These are phyloP conservation scores for Oreotrochilus melanogaster DNA, from an alignment of 2,113 vertebrate species.

Conservation along the genomic window DNA sequence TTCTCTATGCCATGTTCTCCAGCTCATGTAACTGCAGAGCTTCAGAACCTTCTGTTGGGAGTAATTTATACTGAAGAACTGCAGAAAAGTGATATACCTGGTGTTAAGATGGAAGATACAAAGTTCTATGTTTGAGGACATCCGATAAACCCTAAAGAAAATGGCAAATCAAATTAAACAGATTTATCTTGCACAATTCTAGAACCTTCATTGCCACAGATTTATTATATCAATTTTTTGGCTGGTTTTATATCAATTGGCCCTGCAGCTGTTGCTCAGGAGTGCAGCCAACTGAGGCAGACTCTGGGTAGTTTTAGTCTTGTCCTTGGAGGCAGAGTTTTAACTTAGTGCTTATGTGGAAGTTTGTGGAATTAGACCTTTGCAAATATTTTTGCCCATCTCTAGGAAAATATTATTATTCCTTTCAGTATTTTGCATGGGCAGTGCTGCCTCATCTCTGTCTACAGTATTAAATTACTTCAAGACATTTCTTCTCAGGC, in stretches of 20 bases:
- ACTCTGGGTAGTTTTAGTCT: not conserved
- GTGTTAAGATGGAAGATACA: not conserved
- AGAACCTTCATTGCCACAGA: constrained; percentile 8
- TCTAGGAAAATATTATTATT: constrained; percentile 4
- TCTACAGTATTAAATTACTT: not conserved
- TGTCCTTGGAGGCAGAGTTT: constrained; percentile 12
- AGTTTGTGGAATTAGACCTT: constrained; percentile 47
- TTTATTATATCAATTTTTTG: constrained; percentile 18
- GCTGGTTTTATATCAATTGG: not conserved
- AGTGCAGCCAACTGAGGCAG: constrained; percentile 24
- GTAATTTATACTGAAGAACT: not conserved
- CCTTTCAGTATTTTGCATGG: constrained; percentile 23
- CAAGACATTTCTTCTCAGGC: not conserved
- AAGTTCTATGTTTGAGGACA: not conserved
- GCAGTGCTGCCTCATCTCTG: constrained; percentile 4
- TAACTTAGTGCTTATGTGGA: not conserved
- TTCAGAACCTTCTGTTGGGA: not conserved
- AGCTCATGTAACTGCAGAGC: not conserved
- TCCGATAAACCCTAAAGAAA: not conserved
- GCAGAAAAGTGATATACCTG: not conserved
- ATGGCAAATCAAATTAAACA: not conserved
- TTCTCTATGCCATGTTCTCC: not conserved
- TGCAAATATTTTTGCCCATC: constrained; percentile 43
- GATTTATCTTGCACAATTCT: constrained; percentile 39
- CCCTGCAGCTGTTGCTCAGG: constrained; percentile 1